Evolutionary conservation across 1,140 invertebrate species (phyloP).

Genomic region (Rhagoletis pomonella): DNA sequence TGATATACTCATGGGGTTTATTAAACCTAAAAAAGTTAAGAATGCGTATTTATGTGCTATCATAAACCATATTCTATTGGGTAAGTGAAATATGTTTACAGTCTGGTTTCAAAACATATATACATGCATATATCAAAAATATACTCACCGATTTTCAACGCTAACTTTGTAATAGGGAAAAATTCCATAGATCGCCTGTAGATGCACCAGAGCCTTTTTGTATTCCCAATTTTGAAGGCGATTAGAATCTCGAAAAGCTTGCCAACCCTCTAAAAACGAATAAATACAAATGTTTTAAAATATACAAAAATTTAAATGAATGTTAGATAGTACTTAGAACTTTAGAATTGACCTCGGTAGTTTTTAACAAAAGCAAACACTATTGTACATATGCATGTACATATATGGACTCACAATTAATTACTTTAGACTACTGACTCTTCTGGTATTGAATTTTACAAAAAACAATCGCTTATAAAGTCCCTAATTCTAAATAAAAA

Average conservation of each 20-base stretch:
- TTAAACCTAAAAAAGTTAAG: conserved; percentile 60
- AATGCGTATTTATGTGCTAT: neutral
- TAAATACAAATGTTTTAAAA: neutral
- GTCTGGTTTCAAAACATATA: neutral
- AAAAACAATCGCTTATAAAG: too few relatives aligned
- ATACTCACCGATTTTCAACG: conserved; percentile 65
- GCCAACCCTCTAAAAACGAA: conserved; percentile 68
- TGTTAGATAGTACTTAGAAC: neutral
- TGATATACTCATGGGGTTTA: conserved; percentile 70
- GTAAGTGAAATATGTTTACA: too few relatives aligned
- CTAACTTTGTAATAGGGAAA: conserved; percentile 71
- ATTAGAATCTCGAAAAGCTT: conserved; percentile 64
- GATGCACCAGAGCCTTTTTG: conserved; percentile 63
- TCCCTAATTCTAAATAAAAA: too few relatives aligned
- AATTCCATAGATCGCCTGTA: conserved; percentile 69
- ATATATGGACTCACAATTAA: too few relatives aligned
- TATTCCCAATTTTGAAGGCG: conserved; percentile 68
- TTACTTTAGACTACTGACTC: too few relatives aligned
- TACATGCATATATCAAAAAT: neutral
- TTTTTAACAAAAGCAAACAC: too few relatives aligned
- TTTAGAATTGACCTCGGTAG: neutral
- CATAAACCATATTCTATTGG: too few relatives aligned
- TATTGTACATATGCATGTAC: too few relatives aligned
- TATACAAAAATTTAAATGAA: neutral
- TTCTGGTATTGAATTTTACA: too few relatives aligned